These are phyloP conservation scores for Plagodis pulveraria DNA, from an alignment of 2,888 invertebrate species.

Conservation along the genomic window DNA sequence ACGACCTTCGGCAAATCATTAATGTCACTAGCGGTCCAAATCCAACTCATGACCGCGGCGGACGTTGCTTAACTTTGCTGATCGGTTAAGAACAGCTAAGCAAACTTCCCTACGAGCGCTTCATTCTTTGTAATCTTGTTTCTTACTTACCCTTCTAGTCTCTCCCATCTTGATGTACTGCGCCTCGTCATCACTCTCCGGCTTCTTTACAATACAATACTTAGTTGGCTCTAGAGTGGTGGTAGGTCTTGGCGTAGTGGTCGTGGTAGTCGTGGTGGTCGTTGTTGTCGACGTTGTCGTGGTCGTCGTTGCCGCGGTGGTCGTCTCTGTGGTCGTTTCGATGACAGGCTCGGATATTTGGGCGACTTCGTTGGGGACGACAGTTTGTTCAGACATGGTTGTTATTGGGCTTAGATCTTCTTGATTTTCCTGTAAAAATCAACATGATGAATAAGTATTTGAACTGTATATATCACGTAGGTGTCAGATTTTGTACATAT, in stretches of 20 bases:
- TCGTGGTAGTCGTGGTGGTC: slow-evolving; percentile 72
- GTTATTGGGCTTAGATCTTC: slow-evolving; percentile 70
- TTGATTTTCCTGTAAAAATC: slow-evolving; percentile 59
- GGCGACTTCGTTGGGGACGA: slow-evolving; percentile 68
- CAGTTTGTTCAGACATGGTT: slow-evolving; percentile 77
- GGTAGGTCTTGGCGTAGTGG: slow-evolving; percentile 83
- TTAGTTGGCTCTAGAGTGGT: slow-evolving; percentile 86
- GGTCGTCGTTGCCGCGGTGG: slow-evolving; percentile 53
- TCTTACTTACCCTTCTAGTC: slow-evolving; percentile 90
- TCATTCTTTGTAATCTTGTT: not conserved
- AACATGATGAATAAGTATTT: not conserved
- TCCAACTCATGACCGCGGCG: too few relatives aligned
- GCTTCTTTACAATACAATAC: slow-evolving; percentile 93
- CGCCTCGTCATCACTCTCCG: slow-evolving; percentile 89
- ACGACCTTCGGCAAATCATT: too few relatives aligned
- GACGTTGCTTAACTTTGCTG: too few relatives aligned
- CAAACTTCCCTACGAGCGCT: too few relatives aligned
- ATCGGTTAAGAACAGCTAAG: too few relatives aligned
- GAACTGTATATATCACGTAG: not conserved
- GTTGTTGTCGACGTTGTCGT: slow-evolving; percentile 55
- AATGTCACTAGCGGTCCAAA: too few relatives aligned
- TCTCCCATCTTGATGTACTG: slow-evolving; percentile 94
- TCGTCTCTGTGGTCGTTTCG: slow-evolving; percentile 64
- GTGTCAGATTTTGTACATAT: not conserved
- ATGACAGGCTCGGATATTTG: slow-evolving; percentile 74